Base-by-base conservation (phyloP, 2,888 invertebrate species). In the Amiota communis region DNA sequence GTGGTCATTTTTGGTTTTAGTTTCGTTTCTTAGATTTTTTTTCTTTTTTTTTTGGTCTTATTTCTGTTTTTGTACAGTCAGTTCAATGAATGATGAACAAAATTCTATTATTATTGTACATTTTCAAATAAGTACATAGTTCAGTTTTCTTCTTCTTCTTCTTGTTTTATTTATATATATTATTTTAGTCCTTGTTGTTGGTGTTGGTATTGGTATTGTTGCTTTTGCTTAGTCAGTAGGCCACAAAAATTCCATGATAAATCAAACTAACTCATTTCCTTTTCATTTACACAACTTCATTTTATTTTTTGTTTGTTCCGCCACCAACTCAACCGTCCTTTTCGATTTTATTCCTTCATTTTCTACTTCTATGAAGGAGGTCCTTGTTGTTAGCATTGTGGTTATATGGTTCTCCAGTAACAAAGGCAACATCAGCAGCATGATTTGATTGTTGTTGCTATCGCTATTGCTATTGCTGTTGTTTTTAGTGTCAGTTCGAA, bases 261-360 rank as follows among this genome's bases (percentile, higher is more conserved):
- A 86, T 85, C 82, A 84, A 82, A 80, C 80, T 78, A 76, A 79
- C 82, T 84, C 86, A 86, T 85, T 85, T 85, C 85, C 87, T 83
- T 80, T 79, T 80, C 80, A 85, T 83, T 80, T 81, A 74, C 75
- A 77, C n/a, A 57, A 59, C 80, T 84, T 82, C 76, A 82, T 76
- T 83, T 77, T 77, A 48, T 47, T 15, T 47, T 78, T 67, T 72
- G 73, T 12, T 59, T 36, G 36, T 36, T 67, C 10, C 11, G 51
- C 68, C 51, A 20, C 53, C 53, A 53, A 15, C 49, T 68, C 12
- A 20, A 20, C 23, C n/a, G n/a, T n/a, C 12, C 3, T 53, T 20
- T 3, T 2, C 17, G 1, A 23, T 23, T 2, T 2, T 23, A 23
- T 59, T 11, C 13, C 15, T 17, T 9, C 1, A 56, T 3, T 11